Base-by-base conservation (phyloP, 2,797 vertebrate species). In the Astyanax mexicanus region DNA sequence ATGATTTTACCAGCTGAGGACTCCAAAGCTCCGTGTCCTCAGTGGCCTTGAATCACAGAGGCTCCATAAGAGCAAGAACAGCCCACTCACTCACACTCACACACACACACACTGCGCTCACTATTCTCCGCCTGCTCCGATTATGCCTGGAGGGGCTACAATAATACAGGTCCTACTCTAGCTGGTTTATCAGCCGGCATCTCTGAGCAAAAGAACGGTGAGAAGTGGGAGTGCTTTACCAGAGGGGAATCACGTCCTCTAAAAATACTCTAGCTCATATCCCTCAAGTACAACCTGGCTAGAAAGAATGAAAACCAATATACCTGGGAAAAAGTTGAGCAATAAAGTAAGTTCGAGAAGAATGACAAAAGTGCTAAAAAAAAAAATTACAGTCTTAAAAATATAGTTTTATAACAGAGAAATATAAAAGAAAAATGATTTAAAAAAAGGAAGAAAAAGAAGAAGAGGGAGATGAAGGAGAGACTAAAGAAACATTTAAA, bases 101-200 rank as follows among this genome's bases (percentile, higher is more conserved):
- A 9, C 64, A 44, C n/a, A 32, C 29, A 32, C 29, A 32, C n/a
- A 17, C 25, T 66, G 35, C 66, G 35, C 66, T 64, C 73, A 66
- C 38, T 74, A 66, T 68, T 78, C 67, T 65, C 52, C 17, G 55
- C 32, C 52, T 19, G 62, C 32, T 57, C 40, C 32, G 32, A 58
- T 40, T 47, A 42, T 27, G 57, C 51, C 69, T 64, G 51, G 61
- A 66, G 40, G 68, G 64, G 49, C 47, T 45, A 52, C 54, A 68
- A 74, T 78, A 72, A 78, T 47, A 67, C 77, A 58, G 74, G 77
- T 70, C 64, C 60, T 66, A 38, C 61, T 51, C 58, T 27, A 45
- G 38, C 52, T 66, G 67, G 11, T 42, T 32, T 58, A 52, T 67
- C 64, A 67, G 44, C 60, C 25, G 32, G 61, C 21, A 70, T 49